Conservation (phyloP, 1,140 invertebrate species). For the Calliphora vicina region DNA sequence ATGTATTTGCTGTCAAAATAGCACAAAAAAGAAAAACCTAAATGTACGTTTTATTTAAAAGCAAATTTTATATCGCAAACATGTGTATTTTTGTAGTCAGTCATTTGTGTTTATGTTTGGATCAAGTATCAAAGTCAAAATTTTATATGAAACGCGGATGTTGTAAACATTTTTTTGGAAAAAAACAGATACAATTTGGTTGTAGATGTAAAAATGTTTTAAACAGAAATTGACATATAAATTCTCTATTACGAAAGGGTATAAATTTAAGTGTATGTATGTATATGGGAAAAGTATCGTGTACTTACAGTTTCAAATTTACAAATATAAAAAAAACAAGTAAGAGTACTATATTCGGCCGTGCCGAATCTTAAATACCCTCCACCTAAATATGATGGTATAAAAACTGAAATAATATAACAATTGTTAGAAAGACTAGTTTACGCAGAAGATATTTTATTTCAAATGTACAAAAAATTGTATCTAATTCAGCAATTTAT, state of each 20-base stretch:
- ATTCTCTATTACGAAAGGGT: neutral
- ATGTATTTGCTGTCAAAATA: neutral
- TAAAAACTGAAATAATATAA: too few relatives aligned
- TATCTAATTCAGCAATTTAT: too few relatives aligned
- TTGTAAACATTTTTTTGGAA: neutral
- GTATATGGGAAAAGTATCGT: neutral
- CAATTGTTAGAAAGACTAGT: too few relatives aligned
- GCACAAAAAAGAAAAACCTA: too few relatives aligned
- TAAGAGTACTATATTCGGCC: too few relatives aligned
- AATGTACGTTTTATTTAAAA: neutral
- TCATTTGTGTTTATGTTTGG: neutral
- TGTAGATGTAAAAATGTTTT: neutral
- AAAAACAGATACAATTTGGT: neutral
- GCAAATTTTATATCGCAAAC: neutral
- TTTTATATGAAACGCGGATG: neutral
- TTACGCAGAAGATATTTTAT: too few relatives aligned
- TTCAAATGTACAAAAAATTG: too few relatives aligned
- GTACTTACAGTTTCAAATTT: neutral
- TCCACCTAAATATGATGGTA: too few relatives aligned
- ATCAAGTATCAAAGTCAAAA: neutral
- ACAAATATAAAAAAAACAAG: too few relatives aligned
- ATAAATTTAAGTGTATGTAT: neutral
- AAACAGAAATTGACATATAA: constrained; percentile 1
- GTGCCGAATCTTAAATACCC: too few relatives aligned
- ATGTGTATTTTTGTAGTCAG: neutral